Evolutionary conservation across 2,113 vertebrate genomes (phyloP).

Genomic region (Oreocharis arfaki): DNA sequence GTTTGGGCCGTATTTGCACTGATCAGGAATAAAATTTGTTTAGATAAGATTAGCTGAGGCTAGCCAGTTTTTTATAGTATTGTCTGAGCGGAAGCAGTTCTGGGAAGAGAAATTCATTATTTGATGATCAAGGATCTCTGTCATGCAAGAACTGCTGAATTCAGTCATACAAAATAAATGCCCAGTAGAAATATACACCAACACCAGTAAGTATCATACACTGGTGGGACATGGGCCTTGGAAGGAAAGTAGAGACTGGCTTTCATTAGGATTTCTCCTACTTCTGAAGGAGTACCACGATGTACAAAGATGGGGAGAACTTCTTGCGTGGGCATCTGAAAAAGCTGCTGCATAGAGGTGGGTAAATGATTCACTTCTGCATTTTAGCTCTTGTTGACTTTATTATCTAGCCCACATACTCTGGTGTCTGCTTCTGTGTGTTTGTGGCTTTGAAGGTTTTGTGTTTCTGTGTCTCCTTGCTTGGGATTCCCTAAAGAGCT

Average conservation of each 20-base stretch:
- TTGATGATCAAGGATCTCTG: background rate
- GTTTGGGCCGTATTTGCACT: background rate
- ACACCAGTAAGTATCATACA: background rate
- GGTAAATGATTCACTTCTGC: background rate
- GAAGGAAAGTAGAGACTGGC: background rate
- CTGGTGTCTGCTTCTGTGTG: background rate
- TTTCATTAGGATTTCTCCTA: background rate
- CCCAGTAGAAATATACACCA: background rate
- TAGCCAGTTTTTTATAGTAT: background rate
- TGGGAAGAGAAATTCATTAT: background rate
- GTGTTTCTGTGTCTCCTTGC: background rate
- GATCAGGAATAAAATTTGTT: background rate
- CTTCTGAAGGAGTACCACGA: background rate
- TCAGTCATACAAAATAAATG: background rate
- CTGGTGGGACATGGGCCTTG: background rate
- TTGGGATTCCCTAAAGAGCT: background rate
- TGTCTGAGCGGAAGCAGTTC: background rate
- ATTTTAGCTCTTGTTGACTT: background rate
- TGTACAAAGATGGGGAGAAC: background rate
- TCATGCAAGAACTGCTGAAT: background rate
- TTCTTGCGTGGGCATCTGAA: rapidly evolving
- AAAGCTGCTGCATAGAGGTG: background rate
- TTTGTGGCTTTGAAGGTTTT: background rate
- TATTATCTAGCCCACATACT: background rate
- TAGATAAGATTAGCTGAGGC: background rate